phyloP scores from a whole-genome alignment of 1,140 invertebrate species.

The Dreissena polymorpha region DNA sequence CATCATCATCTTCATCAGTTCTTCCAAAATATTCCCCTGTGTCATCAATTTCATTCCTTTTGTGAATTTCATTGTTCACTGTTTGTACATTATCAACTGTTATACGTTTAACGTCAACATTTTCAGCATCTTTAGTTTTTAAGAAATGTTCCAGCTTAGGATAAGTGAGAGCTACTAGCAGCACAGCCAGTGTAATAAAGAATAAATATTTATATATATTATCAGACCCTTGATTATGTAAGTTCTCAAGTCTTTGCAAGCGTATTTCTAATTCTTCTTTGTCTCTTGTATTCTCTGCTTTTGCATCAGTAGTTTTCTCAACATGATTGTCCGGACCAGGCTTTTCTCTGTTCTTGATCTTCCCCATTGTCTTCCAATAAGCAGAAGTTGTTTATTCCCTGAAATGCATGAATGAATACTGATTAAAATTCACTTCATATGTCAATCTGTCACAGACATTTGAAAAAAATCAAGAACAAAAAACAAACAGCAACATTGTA shows the following conservation, averaged over 20 bases:
- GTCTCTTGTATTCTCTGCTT: too few species aligned
- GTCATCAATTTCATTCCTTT: constrained; percentile 5
- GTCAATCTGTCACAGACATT: too few species aligned
- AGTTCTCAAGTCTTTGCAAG: background rate
- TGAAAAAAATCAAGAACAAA: too few species aligned
- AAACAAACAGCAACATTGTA: too few species aligned
- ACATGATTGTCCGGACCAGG: too few species aligned
- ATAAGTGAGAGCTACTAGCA: background rate
- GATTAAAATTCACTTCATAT: too few species aligned
- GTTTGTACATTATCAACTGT: background rate
- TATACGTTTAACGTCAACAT: background rate
- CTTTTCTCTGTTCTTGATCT: too few species aligned
- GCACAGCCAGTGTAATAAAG: background rate
- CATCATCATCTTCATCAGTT: background rate
- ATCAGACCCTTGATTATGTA: background rate
- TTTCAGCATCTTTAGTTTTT: background rate
- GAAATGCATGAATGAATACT: too few species aligned
- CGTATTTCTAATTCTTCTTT: background rate
- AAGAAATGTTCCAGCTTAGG: background rate
- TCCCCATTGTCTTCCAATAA: too few species aligned
- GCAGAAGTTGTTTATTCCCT: too few species aligned
- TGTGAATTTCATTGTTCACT: background rate
- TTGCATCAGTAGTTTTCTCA: too few species aligned
- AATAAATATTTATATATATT: background rate
- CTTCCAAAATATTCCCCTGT: background rate